phyloP scores from a whole-genome alignment of 1,140 invertebrate species.

The Arctopsyche grandis region DNA sequence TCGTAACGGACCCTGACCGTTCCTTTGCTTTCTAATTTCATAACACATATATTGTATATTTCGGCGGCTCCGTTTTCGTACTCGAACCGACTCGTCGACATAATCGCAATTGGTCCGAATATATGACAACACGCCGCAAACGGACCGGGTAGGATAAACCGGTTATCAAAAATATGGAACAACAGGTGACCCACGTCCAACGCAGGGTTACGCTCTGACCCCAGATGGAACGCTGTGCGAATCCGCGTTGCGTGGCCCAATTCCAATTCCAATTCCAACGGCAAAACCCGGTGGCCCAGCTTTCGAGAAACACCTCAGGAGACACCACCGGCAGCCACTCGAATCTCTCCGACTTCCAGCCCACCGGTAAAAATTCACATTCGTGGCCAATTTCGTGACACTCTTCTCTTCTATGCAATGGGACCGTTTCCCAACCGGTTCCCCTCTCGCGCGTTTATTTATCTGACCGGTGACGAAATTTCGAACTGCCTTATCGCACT shows the following conservation, averaged over 20 bases:
- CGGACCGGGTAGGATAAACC: slow-evolving; percentile 9
- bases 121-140: no score
- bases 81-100: no score
- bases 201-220: slow-evolving; percentile 21
- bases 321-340: neutral
- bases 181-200: slow-evolving; percentile 22
- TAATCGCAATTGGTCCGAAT: no score
- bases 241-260: slow-evolving; percentile 29
- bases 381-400: no score
- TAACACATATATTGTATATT: no score
- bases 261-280: slow-evolving; percentile 16
- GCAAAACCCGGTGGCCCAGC: neutral
- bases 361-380: neutral
- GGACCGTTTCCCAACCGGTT: neutral
- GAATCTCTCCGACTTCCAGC: no score
- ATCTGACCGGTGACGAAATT: slow-evolving; percentile 11
- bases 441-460: neutral
- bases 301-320: neutral
- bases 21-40: no score
- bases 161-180: slow-evolving; percentile 29
- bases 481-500: neutral
- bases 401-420: neutral
- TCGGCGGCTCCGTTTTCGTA: no score
- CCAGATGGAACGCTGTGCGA: slow-evolving; percentile 21
- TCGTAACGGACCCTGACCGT: no score